Base-by-base conservation (phyloP, 2,888 invertebrate genomes). In the Andrena hattorfiana region DNA sequence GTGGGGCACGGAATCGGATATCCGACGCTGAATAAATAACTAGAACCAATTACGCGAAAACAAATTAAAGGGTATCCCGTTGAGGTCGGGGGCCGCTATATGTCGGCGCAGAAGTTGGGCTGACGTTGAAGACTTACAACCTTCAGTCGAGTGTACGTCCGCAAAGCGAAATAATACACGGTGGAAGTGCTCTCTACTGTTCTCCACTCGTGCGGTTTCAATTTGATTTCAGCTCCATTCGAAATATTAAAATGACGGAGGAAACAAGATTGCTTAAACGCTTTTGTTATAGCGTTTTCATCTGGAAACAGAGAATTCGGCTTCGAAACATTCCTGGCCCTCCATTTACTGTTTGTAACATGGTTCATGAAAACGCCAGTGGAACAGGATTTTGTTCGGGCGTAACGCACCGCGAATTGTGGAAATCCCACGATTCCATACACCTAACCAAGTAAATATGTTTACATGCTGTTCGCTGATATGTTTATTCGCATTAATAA, bases 41-140 rank as follows among this genome's bases (percentile, higher is more conserved):
- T 56, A 63, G 56, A 20, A 62, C 63, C 76, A 77, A 73, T 77
- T 73, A 77, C 56, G 20, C 62, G 64, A 69, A 73, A 77, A 77
- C 73, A 56, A 77, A 77, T 77, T 73, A 64, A 64, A 77, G 77
- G 73, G 73, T 6, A 28, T 6, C 7, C 5, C 2, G 23, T 51
- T 35, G 30, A n/a, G 62, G 60, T 71, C 42, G 56, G 48, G 51
- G 72, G 54, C 23, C 30, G 23, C 32, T 42, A n/a, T 51, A 16
- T 5, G 35, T 48, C 48, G 28, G 16, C 26, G 2, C 26, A 23
- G 4, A 32, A 49, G n/a, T 2, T 13, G 2, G 26, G 6, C 32
- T n/a, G n/a, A 35, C 49, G 30, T 28, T 5, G 4, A n/a, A 35
- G 20, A 70, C 71, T 51, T 51, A 51, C 51, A n/a, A 51, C 23